A percentile compares a stretch with the other conserved stretches of the same genome.
phyloP scores from a whole-genome alignment of 2,888 invertebrate species.

The Epirrhoe tristata region DNA sequence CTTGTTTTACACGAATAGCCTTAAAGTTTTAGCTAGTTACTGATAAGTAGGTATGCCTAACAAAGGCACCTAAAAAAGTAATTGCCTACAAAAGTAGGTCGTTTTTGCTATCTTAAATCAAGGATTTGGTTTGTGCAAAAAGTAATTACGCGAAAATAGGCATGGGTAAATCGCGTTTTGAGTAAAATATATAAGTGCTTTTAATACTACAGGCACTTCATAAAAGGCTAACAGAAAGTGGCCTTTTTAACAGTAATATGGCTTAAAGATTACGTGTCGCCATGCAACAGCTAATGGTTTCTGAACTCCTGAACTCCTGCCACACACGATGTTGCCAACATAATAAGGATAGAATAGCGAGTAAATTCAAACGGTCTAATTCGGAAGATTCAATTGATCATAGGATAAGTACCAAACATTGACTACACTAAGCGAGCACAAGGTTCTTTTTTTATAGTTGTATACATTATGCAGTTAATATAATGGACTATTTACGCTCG shows the following conservation, averaged over 20 bases:
- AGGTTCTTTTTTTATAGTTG: too few species aligned
- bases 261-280: conserved; percentile 27
- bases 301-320: conserved; percentile 6
- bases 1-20: too few species aligned
- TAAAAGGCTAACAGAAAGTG: conserved; percentile 18
- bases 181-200: conserved; percentile 9
- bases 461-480: too few species aligned
- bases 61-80: neutral
- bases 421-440: too few species aligned
- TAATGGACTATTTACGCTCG: too few species aligned
- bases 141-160: conserved; percentile 12
- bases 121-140: conserved; percentile 16
- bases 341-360: neutral
- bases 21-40: too few species aligned
- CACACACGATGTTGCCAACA: conserved; percentile 23
- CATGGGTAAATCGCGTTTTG: conserved; percentile 15
- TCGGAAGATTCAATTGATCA: too few species aligned
- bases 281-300: conserved; percentile 29
- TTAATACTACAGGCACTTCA: neutral
- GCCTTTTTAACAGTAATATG: conserved; percentile 20
- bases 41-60: neutral
- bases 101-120: conserved; percentile 5
- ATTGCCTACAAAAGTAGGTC: neutral
- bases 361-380: neutral
- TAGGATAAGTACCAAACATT: too few species aligned